Conservation (phyloP, 1,140 invertebrate genomes). For the Andrena cerasifolii region DNA sequence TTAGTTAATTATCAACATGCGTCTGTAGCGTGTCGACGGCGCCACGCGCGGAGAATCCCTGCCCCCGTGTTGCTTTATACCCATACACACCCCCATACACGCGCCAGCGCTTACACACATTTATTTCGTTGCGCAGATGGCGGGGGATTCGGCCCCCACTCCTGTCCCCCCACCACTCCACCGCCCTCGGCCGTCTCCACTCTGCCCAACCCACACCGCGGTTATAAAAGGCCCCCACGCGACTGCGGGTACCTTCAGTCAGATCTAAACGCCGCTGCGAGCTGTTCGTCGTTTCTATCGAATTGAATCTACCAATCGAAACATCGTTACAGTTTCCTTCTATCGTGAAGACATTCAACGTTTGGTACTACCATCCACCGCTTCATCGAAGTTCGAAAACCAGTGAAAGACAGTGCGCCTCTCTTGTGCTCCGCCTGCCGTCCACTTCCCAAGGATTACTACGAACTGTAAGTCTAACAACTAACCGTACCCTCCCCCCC, state of each 20-base stretch:
- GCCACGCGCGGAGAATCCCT: slow-evolving; percentile 49
- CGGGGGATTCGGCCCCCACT: slow-evolving; percentile 28
- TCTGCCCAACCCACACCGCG: slow-evolving; percentile 48
- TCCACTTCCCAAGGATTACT: slow-evolving; percentile 26
- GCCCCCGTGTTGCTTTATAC: not conserved
- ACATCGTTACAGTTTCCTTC: not conserved
- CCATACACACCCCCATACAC: not conserved
- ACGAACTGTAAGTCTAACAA: slow-evolving; percentile 37
- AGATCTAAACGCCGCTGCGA: slow-evolving; percentile 18
- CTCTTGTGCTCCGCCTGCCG: slow-evolving; percentile 19
- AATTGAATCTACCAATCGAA: not conserved
- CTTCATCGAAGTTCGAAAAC: slow-evolving; percentile 8
- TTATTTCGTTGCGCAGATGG: slow-evolving; percentile 38
- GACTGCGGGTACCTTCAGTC: slow-evolving; percentile 57
- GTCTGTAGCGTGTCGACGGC: slow-evolving; percentile 39
- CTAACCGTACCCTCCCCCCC: not conserved
- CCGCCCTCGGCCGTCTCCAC: not conserved
- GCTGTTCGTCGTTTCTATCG: not conserved
- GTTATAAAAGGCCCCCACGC: slow-evolving; percentile 61
- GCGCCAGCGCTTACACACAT: slow-evolving; percentile 17
- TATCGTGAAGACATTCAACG: not conserved
- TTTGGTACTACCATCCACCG: not conserved
- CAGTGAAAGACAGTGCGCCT: slow-evolving; percentile 45
- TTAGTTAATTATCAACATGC: slow-evolving; percentile 49
- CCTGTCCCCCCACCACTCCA: slow-evolving; percentile 19